Conservation (phyloP, 2,113 vertebrate species). For the Marcusenius ussheri region DNA sequence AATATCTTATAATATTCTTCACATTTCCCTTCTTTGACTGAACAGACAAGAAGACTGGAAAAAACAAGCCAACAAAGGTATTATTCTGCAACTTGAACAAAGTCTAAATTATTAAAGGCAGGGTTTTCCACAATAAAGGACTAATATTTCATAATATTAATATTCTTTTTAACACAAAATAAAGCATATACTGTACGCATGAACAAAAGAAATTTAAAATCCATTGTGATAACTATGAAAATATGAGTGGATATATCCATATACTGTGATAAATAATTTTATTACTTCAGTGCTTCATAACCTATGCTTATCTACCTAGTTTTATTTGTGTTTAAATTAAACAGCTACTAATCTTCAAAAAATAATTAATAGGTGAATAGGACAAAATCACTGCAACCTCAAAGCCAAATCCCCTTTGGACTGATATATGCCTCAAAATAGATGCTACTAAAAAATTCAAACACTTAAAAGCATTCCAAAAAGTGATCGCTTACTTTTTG, state of each 20-base stretch:
- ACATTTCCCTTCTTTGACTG: not conserved
- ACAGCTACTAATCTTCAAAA: not conserved
- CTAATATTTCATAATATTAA: too few species aligned
- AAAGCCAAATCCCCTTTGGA: not conserved
- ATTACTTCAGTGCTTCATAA: not conserved
- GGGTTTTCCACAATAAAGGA: not conserved
- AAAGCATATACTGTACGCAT: too few species aligned
- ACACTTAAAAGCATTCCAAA: not conserved
- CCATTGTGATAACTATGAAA: too few species aligned
- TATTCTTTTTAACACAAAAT: too few species aligned
- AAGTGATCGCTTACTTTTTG: not conserved
- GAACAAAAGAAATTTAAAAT: too few species aligned
- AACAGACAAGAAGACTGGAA: not conserved
- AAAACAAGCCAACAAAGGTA: not conserved
- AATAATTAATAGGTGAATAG: not conserved
- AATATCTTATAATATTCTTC: not conserved
- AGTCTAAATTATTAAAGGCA: not conserved
- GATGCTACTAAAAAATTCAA: not conserved
- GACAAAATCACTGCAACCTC: not conserved
- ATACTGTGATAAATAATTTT: not conserved
- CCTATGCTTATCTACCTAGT: not conserved
- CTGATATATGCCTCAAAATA: not conserved
- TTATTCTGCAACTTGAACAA: not conserved
- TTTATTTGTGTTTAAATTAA: not conserved
- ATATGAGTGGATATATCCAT: not conserved